Evolutionary conservation across 2,113 vertebrate genomes (phyloP), one percentile per base, ranked within the genome.

Genomic region (Myocastor coypus): DNA sequence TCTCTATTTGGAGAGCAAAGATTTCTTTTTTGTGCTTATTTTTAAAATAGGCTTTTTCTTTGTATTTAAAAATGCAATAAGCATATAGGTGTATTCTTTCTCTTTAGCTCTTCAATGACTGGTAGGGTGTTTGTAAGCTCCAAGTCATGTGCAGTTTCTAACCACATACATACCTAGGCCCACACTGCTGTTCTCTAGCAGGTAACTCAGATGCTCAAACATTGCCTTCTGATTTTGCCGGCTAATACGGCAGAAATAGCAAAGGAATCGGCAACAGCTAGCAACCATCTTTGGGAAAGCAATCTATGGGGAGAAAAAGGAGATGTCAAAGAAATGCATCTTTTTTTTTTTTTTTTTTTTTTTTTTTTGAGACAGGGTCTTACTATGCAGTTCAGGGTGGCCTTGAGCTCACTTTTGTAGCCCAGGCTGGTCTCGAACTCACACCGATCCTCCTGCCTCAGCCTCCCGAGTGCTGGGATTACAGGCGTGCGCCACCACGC

Each of bases 201-300:
- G 98, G 98, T 99, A 99, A 93, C 99, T 99, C 16, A 99, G 99
- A 96, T 99, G 99, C 97, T 99, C 99, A 96, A 99, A 99, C 99
- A 99, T 99, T 86, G 99, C 99, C 96, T 99, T 99, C 98, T 99
- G 99, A 97, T 99, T 99, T 97, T 99, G 99, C 7, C 99, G 99
- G 96, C 99, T 99, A 96, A 99, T 99, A 86, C 99, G 99, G 87
- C 99, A 99, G 98, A 99, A 99, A 98, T 99, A 99, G 97, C 99
- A 99, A 30, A 99, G 98, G 96, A 99, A 99, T 90, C 99, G 99
- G 89, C 99, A 99, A 83, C 99, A 99, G 98, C 99, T 99, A 92
- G 99, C 99, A 93, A 99, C 99, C 99, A 99, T 99, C 98, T 99
- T 99, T 19, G 99, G 99, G 97, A 99, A 99, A 46, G 98, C 98